A percentile compares a stretch with the other conserved stretches of the same genome.
phyloP scores from a whole-genome alignment of 1,140 invertebrate species.

The Meloidogyne exigua region DNA sequence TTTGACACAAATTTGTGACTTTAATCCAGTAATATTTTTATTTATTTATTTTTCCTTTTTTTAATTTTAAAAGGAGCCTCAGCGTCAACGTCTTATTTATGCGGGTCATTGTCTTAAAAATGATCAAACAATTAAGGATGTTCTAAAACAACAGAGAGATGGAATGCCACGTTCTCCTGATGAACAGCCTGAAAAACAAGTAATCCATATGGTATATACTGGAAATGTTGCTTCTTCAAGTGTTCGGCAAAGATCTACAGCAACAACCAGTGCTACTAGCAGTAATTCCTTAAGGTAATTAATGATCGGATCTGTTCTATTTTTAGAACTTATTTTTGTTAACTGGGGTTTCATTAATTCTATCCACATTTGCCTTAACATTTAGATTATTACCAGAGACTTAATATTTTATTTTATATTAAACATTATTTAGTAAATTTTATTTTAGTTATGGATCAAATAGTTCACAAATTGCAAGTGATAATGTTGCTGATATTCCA shows the following conservation, averaged over 20 bases:
- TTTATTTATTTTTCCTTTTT: not conserved
- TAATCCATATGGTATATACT: constrained; percentile 35
- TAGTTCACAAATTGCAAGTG: not conserved
- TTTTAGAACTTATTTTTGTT: too few relatives aligned
- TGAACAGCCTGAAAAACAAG: constrained; percentile 28
- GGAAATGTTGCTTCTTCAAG: constrained; percentile 7
- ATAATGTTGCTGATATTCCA: not conserved
- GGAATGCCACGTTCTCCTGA: constrained; percentile 17
- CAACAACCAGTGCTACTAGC: constrained; percentile 26
- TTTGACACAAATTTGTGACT: constrained; percentile 19
- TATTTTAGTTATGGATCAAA: not conserved
- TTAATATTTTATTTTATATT: not conserved
- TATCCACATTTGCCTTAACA: too few relatives aligned
- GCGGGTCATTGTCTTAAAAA: constrained; percentile 39
- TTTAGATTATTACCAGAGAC: constrained; percentile 7
- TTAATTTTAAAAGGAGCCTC: constrained; percentile 19
- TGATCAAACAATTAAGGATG: constrained; percentile 22
- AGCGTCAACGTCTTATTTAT: constrained; percentile 38
- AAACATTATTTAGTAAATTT: not conserved
- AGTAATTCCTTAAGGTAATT: not conserved
- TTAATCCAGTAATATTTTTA: constrained; percentile 34
- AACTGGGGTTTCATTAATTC: too few relatives aligned
- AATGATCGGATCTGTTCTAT: not conserved
- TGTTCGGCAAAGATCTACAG: not conserved
- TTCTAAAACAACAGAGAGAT: constrained; percentile 21